Conservation (phyloP, 2,888 invertebrate genomes). For the Psylliodes chrysocephalus region DNA sequence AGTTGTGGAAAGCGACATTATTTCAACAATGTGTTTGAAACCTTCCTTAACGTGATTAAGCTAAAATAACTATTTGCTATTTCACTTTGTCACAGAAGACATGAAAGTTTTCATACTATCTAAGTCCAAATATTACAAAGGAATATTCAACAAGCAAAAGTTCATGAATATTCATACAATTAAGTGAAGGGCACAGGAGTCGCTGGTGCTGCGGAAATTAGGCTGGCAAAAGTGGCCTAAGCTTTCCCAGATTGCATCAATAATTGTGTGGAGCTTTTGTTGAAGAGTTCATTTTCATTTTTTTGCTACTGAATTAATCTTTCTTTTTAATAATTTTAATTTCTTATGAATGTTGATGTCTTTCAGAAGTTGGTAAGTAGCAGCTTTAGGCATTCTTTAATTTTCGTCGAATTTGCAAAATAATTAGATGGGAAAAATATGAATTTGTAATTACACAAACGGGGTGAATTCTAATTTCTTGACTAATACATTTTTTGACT, state of each 20-base stretch:
- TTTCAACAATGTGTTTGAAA: too few species aligned
- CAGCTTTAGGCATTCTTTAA: background rate
- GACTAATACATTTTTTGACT: too few species aligned
- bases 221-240: constrained; percentile 46
- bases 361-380: background rate
- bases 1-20: too few species aligned
- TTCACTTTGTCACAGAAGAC: background rate
- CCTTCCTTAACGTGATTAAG: too few species aligned
- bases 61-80: background rate
- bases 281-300: constrained; percentile 10
- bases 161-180: constrained; percentile 59
- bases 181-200: constrained; percentile 52
- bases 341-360: constrained; percentile 1
- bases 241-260: constrained; percentile 50
- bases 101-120: background rate
- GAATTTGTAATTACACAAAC: too few species aligned
- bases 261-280: constrained; percentile 43
- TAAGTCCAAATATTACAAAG: constrained; percentile 50
- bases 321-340: constrained; percentile 8
- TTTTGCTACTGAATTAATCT: constrained; percentile 5
- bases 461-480: too few species aligned
- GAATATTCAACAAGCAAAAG: constrained; percentile 57
- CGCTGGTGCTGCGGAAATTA: constrained; percentile 46
- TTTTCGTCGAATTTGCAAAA: too few species aligned
- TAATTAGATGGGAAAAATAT: too few species aligned